phyloP scores from a whole-genome alignment of 2,113 vertebrate genomes.

The Diadophis punctatus region DNA sequence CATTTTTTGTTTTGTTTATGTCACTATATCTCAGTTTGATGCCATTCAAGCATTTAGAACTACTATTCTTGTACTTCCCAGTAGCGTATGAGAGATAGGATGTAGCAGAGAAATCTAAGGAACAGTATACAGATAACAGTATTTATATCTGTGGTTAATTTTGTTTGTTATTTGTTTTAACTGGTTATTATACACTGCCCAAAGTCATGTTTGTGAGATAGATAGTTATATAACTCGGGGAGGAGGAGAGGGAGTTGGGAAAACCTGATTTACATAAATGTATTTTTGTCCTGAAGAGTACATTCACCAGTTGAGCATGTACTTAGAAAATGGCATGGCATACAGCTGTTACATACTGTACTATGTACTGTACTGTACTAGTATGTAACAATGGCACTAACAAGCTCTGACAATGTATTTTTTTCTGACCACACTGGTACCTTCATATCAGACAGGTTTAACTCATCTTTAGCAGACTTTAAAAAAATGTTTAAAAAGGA shows the following conservation, averaged over 20 bases:
- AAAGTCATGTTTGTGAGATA: not conserved
- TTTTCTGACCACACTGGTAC: not conserved
- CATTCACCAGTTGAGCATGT: not conserved
- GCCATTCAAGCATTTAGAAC: not conserved
- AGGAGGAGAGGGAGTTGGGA: not conserved
- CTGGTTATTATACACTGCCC: not conserved
- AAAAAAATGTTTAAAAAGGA: not conserved
- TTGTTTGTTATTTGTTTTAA: not conserved
- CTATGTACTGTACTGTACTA: not conserved
- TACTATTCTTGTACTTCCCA: not conserved
- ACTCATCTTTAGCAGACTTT: not conserved
- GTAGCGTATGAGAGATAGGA: not conserved
- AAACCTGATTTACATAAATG: not conserved
- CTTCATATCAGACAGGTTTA: not conserved
- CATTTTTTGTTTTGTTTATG: not conserved
- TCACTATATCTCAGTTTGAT: not conserved
- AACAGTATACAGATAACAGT: not conserved
- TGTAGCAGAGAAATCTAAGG: not conserved
- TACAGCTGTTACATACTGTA: not conserved
- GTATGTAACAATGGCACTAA: not conserved
- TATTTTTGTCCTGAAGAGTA: not conserved
- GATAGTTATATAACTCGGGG: not conserved
- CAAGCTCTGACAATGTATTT: not conserved
- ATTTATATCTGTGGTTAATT: not conserved
- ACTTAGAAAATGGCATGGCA: not conserved